Conservation (phyloP, 2,888 invertebrate genomes). For the Anoncus sp. region DNA sequence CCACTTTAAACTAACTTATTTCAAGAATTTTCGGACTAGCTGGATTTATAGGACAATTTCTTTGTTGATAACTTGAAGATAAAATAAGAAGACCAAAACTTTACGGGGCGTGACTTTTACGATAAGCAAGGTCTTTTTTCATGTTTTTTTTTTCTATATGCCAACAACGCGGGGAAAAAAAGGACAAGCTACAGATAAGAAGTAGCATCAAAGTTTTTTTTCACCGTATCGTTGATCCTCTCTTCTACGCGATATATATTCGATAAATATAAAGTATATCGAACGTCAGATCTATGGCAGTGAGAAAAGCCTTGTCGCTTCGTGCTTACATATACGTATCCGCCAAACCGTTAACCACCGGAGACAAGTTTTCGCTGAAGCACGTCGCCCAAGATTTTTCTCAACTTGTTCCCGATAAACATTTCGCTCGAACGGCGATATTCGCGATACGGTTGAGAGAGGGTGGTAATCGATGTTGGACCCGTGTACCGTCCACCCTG, state of each 20-base stretch:
- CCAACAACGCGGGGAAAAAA: not conserved
- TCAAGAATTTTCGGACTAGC: no score
- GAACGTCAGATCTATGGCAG: constrained; percentile 11
- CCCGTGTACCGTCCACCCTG: constrained; percentile 2
- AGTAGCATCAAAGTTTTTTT: constrained; percentile 13
- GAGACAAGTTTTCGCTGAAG: constrained; percentile 39
- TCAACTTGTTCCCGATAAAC: constrained; percentile 37
- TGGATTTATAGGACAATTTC: constrained; percentile 3
- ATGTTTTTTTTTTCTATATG: not conserved
- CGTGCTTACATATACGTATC: not conserved
- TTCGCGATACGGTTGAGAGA: not conserved
- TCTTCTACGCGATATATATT: not conserved
- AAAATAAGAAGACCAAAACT: constrained; percentile 4
- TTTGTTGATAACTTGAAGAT: not conserved
- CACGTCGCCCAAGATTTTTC: constrained; percentile 24
- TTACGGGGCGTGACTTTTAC: not conserved
- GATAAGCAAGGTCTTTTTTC: constrained; percentile 3
- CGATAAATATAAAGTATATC: constrained; percentile 20
- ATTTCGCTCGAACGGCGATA: constrained; percentile 27
- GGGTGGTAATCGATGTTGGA: not conserved
- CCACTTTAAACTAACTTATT: no score
- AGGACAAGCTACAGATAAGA: constrained; percentile 12
- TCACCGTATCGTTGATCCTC: not conserved
- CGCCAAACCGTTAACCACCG: constrained; percentile 18
- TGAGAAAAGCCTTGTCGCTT: constrained; percentile 24